These are phyloP conservation scores for Isaurus tuberculatus DNA, from an alignment of 92 coral and sea anemone species.

Conservation along the genomic window DNA sequence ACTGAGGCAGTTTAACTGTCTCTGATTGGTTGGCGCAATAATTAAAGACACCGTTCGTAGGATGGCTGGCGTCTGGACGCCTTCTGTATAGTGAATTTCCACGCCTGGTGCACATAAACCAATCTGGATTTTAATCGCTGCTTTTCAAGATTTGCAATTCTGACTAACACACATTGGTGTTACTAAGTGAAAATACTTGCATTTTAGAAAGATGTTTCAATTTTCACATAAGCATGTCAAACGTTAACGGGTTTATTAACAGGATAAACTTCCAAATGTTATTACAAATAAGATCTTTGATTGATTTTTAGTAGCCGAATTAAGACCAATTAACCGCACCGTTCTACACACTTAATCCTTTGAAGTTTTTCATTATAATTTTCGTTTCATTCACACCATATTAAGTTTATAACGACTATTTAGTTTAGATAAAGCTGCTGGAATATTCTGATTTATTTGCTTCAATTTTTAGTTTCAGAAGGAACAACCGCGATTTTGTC, in stretches of 20 bases:
- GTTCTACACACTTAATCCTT: slow-evolving; percentile 43
- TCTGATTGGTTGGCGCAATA: slow-evolving; percentile 47
- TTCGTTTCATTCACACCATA: slow-evolving; percentile 31
- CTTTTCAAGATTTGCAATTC: background rate
- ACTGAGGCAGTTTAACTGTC: slow-evolving; percentile 13
- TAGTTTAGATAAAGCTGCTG: background rate
- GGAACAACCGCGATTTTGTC: slow-evolving; percentile 17
- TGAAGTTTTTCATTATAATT: slow-evolving; percentile 30
- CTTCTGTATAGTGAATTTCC: slow-evolving; percentile 38
- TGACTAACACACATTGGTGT: background rate
- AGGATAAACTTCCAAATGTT: slow-evolving; percentile 52
- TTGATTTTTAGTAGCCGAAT: slow-evolving; percentile 53
- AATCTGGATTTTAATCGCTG: slow-evolving; percentile 32
- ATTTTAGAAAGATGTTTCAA: background rate
- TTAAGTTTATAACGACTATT: background rate
- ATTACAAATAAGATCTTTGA: slow-evolving; percentile 46
- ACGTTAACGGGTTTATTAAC: slow-evolving; percentile 47
- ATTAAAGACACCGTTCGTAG: slow-evolving; percentile 42
- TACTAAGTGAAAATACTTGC: background rate
- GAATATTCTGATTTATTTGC: background rate
- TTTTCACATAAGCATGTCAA: slow-evolving; percentile 25
- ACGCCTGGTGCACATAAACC: slow-evolving; percentile 41
- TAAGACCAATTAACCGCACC: slow-evolving; percentile 49
- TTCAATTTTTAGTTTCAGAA: slow-evolving; percentile 1
- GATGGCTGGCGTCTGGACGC: slow-evolving; percentile 37